These are phyloP conservation scores for Rhinogobius similis DNA, from an alignment of 2,113 vertebrate genomes.

Conservation along the genomic window DNA sequence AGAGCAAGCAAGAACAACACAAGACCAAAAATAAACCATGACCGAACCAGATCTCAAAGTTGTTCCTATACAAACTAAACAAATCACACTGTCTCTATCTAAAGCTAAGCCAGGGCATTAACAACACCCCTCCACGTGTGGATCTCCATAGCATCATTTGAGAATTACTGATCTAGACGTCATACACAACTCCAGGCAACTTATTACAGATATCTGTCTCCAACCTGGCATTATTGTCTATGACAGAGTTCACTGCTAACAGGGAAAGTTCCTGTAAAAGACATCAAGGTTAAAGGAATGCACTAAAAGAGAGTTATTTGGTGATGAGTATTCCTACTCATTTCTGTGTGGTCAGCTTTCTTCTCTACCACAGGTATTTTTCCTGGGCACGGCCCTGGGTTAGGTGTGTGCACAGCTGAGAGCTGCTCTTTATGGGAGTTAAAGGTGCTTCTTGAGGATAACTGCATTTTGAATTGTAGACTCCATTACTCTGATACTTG, in stretches of 20 bases:
- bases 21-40: too few relatives aligned
- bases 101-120: not conserved
- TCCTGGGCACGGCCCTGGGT: constrained; percentile 50
- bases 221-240: not conserved
- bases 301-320: constrained; percentile 36
- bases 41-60: too few relatives aligned
- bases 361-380: constrained; percentile 65
- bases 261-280: constrained; percentile 45
- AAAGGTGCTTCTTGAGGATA: not conserved
- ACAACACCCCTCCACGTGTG: not conserved
- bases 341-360: constrained; percentile 63
- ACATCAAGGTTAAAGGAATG: constrained; percentile 42
- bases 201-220: not conserved
- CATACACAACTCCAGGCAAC: not conserved
- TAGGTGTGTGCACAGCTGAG: constrained; percentile 42
- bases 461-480: not conserved
- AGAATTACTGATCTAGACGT: not conserved
- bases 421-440: constrained; percentile 3
- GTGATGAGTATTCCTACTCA: constrained; percentile 47
- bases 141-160: not conserved
- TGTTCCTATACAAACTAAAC: too few relatives aligned
- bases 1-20: too few relatives aligned
- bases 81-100: too few relatives aligned
- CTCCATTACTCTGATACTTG: not conserved
- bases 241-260: constrained; percentile 21